These are phyloP conservation scores for Platichthys flesus DNA, from an alignment of 2,113 vertebrate genomes.

Conservation along the genomic window DNA sequence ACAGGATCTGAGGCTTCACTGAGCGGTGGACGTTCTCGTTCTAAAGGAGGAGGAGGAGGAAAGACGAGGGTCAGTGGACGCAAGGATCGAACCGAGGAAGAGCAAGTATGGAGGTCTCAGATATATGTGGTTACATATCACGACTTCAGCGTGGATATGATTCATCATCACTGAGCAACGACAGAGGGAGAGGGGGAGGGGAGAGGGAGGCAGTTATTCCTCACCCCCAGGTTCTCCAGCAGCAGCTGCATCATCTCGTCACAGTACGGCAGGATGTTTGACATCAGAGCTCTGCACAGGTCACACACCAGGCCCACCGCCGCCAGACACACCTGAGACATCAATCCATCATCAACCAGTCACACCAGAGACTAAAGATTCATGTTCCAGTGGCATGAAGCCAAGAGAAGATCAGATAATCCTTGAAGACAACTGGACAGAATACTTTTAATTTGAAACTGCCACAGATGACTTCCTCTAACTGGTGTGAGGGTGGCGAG, in stretches of 20 bases:
- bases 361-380: too few relatives aligned
- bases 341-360: not conserved
- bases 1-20: slow-evolving; percentile 98
- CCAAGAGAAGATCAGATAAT: too few relatives aligned
- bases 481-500: too few relatives aligned
- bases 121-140: slow-evolving; percentile 31
- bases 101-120: slow-evolving; percentile 7
- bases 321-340: slow-evolving; percentile 92
- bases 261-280: slow-evolving; percentile 96
- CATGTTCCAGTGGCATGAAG: too few relatives aligned
- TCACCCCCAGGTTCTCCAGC: slow-evolving; percentile 97
- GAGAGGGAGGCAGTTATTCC: slow-evolving; percentile 39
- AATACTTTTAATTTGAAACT: not conserved
- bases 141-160: slow-evolving; percentile 44
- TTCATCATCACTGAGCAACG: slow-evolving; percentile 23
- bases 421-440: not conserved
- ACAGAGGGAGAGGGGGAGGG: not conserved
- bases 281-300: slow-evolving; percentile 92
- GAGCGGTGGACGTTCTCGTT: slow-evolving; percentile 98
- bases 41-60: slow-evolving; percentile 66
- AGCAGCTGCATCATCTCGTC: slow-evolving; percentile 99
- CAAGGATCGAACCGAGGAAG: not conserved
- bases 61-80: not conserved
- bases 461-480: too few relatives aligned
- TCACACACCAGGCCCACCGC: slow-evolving; percentile 97